Conservation (phyloP, 2,888 invertebrate species). For the Drosophila colorata region DNA sequence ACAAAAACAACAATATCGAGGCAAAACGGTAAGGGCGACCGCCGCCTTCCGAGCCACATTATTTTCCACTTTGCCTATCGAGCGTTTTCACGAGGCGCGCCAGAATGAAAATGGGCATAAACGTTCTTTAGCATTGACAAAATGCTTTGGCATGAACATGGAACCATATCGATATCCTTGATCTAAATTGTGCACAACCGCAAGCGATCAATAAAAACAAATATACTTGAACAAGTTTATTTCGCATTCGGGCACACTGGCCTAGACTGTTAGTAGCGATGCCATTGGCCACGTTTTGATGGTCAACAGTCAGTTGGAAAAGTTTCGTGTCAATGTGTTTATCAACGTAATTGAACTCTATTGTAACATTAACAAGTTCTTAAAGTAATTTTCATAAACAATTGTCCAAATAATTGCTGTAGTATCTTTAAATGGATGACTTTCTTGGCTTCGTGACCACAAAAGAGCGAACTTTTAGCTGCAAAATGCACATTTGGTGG, state of each 20-base stretch:
- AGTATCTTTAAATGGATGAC: slow-evolving; percentile 35
- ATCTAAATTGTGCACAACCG: slow-evolving; percentile 82
- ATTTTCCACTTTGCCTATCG: slow-evolving; percentile 76
- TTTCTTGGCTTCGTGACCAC: slow-evolving; percentile 1
- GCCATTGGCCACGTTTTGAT: neutral
- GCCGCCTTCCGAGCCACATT: slow-evolving; percentile 68
- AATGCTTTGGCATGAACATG: slow-evolving; percentile 76
- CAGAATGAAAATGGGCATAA: slow-evolving; percentile 77
- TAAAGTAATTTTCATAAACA: slow-evolving; percentile 71
- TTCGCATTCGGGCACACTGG: slow-evolving; percentile 32
- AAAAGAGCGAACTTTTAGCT: slow-evolving; percentile 45
- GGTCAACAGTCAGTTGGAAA: slow-evolving; percentile 8
- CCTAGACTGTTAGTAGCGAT: slow-evolving; percentile 11
- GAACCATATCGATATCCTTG: slow-evolving; percentile 79
- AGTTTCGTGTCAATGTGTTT: slow-evolving; percentile 35
- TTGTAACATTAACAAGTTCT: slow-evolving; percentile 73
- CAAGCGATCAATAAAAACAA: slow-evolving; percentile 79
- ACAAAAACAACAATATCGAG: slow-evolving; percentile 20
- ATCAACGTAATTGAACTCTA: slow-evolving; percentile 26
- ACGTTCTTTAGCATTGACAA: slow-evolving; percentile 75
- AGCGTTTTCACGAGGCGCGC: slow-evolving; percentile 56
- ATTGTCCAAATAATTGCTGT: slow-evolving; percentile 65
- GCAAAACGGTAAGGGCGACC: slow-evolving; percentile 1
- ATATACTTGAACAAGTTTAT: slow-evolving; percentile 64
- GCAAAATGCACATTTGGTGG: slow-evolving; percentile 60